These are phyloP conservation scores for Morinoia aosen DNA, from an alignment of 2,888 invertebrate species.

Conservation along the genomic window DNA sequence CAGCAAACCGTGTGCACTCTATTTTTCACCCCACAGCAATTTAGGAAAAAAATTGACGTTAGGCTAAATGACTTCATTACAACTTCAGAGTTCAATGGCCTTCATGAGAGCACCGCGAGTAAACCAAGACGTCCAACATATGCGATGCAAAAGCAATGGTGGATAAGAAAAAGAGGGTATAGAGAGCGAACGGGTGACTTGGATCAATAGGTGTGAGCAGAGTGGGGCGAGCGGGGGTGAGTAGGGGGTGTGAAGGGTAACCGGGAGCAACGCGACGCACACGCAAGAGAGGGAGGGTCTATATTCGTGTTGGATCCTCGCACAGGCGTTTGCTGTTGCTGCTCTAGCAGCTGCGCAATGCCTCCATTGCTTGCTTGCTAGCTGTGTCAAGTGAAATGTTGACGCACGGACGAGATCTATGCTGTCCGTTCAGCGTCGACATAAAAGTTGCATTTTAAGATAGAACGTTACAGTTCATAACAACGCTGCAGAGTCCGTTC, in stretches of 20 bases:
- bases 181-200: constrained; percentile 42
- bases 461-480: neutral
- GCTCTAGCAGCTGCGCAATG: neutral
- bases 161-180: neutral
- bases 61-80: neutral
- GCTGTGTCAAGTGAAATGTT: neutral
- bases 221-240: neutral
- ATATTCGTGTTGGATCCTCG: neutral
- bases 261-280: neutral
- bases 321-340: constrained; percentile 6
- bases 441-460: neutral
- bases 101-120: neutral
- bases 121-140: neutral
- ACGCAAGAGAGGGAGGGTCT: constrained; percentile 19
- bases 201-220: constrained; percentile 36
- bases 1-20: neutral
- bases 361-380: neutral
- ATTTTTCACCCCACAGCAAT: neutral
- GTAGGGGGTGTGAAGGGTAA: neutral
- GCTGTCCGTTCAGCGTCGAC: neutral
- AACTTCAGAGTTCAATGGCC: constrained; percentile 34
- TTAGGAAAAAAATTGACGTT: neutral
- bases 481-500: neutral
- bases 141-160: neutral
- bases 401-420: neutral